A percentile compares a stretch with the other conserved stretches of the same genome.
Conservation (phyloP, 1,140 invertebrate species). For the Leptinotarsa lineolata region DNA sequence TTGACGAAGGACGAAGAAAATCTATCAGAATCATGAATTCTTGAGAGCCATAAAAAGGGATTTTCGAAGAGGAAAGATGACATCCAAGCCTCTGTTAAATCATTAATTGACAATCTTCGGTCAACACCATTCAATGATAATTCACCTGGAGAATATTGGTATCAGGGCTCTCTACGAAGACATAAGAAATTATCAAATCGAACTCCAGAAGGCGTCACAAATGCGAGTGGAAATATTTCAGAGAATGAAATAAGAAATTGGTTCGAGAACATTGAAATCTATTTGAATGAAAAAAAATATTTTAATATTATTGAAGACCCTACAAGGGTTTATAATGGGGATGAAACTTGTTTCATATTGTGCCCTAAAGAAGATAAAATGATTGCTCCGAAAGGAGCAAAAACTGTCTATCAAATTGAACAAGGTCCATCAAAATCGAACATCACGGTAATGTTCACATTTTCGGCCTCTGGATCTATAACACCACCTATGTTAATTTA, state of each 20-base stretch:
- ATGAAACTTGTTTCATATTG: background rate
- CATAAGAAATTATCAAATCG: background rate
- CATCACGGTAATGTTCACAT: too few species aligned
- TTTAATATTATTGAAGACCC: background rate
- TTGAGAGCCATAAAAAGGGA: background rate
- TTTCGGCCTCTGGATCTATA: too few species aligned
- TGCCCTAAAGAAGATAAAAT: background rate
- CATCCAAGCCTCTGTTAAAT: background rate
- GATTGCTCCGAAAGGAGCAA: background rate
- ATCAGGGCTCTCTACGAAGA: too few species aligned
- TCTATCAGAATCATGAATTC: background rate
- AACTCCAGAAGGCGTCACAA: background rate
- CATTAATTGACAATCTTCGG: background rate
- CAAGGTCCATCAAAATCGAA: too few species aligned
- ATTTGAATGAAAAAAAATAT: background rate
- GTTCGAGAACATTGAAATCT: background rate
- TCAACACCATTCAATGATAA: background rate
- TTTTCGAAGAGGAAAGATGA: background rate
- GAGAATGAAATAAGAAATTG: background rate
- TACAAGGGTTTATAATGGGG: background rate
- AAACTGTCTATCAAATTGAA: too few species aligned
- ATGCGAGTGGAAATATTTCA: background rate
- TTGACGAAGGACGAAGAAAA: background rate
- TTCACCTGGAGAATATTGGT: background rate
- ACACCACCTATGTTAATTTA: too few species aligned